Percentiles rank a stretch among this genome's conserved stretches.
Evolutionary conservation across 2,797 vertebrate species (phyloP).

Genomic region (Poeciliopsis turneri): DNA sequence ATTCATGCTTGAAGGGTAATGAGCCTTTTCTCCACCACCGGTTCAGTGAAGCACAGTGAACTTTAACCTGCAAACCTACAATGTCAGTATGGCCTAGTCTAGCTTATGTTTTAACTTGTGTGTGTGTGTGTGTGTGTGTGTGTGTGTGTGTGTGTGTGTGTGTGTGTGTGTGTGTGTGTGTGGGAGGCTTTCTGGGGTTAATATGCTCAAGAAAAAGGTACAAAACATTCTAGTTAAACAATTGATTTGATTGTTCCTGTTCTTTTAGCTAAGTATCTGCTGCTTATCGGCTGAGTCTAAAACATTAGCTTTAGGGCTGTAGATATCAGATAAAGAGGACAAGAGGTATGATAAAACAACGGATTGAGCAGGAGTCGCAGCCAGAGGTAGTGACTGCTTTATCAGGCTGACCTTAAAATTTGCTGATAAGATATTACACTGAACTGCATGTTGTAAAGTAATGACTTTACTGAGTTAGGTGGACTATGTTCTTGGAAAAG

Average conservation of each 20-base stretch:
- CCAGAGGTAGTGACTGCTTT: slow-evolving; percentile 14
- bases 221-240: neutral
- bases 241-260: neutral
- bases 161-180: no score
- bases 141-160: no score
- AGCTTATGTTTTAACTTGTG: neutral
- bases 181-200: slow-evolving; percentile 6
- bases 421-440: slow-evolving; percentile 18
- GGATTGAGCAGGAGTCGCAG: slow-evolving; percentile 34
- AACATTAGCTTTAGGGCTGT: slow-evolving; percentile 24
- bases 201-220: neutral
- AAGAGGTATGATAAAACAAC: slow-evolving; percentile 38
- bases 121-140: no score
- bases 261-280: slow-evolving; percentile 10
- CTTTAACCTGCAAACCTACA: slow-evolving; percentile 46
- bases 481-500: neutral
- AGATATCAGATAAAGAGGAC: slow-evolving; percentile 31
- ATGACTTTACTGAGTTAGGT: neutral
- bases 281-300: slow-evolving; percentile 25
- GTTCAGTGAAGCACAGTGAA: slow-evolving; percentile 24
- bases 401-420: slow-evolving; percentile 55
- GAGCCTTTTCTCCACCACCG: slow-evolving; percentile 17
- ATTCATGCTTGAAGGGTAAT: neutral
- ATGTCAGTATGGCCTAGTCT: neutral
- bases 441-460: neutral